Evolutionary conservation across 2,797 vertebrate species (phyloP), one percentile per base, ranked within the genome.

Genomic region (Spondyliosoma cantharus): DNA sequence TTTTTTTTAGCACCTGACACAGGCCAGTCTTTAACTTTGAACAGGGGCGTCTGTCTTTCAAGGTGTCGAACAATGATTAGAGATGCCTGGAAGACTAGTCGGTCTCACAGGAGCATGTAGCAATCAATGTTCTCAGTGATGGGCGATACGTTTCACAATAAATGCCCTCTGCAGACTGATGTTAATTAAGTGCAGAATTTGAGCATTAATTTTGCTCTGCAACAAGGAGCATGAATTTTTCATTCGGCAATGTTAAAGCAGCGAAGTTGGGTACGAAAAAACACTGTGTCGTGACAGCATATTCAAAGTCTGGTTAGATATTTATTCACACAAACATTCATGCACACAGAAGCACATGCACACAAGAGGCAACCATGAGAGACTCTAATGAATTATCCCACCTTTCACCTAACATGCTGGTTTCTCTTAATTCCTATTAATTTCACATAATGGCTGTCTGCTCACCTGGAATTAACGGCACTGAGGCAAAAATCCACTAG

Each of bases 11-110:
- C 82, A 86, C 74, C 90, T 92, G 94, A 92, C 92, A 92, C 68
- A 70, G 88, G 86, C 87, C 84, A 89, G 88, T 91, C 92, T 94
- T 93, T 95, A 94, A 94, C 94, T 94, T 94, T 94, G 90, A 91
- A 91, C 90, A 76, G 88, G 53, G 87, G 71, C 70, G 86, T 90
- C 90, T 90, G 91, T 93, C 93, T 93, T 94, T 93, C 91, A 94
- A 93, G 92, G 91, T 93, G 92, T 92, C 92, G 78, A 93, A 93
- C 93, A 93, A 92, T 94, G 93, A 94, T 94, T 93, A 93, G 92
- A 93, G 88, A 90, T 89, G 91, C 91, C 92, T 90, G 86, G 71
- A 91, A 93, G 91, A 93, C 80, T 78, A 22, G 78, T 32, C 15
- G 65, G 88, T 90, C 93, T 94, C 93, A 50, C 80, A 85, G 92